Conservation (phyloP, 2,113 vertebrate genomes). For the Dipodomys stephensi region DNA sequence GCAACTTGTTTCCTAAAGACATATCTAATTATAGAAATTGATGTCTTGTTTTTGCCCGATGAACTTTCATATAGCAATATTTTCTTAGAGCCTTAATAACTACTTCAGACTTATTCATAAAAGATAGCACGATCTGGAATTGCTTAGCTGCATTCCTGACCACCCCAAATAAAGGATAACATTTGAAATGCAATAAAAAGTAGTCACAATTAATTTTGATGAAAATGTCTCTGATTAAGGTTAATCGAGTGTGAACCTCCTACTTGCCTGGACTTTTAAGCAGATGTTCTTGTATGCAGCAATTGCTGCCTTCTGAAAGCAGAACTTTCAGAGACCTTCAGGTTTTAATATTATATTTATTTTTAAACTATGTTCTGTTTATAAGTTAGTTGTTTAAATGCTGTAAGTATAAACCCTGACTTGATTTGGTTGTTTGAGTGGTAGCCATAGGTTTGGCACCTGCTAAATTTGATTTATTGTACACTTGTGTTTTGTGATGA, state of each 20-base stretch:
- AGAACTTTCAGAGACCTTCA: constrained; percentile 36
- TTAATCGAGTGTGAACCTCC: constrained; percentile 77
- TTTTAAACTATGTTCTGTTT: constrained; percentile 25
- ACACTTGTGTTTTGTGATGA: background rate
- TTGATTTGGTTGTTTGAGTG: constrained; percentile 11
- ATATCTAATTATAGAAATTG: constrained; percentile 68
- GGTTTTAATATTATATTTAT: constrained; percentile 60
- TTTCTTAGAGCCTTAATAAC: constrained; percentile 74
- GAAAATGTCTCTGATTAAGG: constrained; percentile 78
- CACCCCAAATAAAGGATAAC: constrained; percentile 78
- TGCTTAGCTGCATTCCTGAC: constrained; percentile 80
- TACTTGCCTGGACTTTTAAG: constrained; percentile 68
- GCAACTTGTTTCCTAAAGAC: constrained; percentile 45
- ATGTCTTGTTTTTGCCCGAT: constrained; percentile 71
- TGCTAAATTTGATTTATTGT: constrained; percentile 17
- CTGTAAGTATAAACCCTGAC: background rate
- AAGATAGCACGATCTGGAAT: constrained; percentile 78
- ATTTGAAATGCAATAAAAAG: constrained; percentile 80
- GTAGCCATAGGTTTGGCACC: background rate
- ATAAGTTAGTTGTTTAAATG: background rate
- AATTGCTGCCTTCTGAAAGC: constrained; percentile 64
- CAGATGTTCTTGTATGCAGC: constrained; percentile 65
- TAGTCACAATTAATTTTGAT: constrained; percentile 79
- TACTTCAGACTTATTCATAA: constrained; percentile 72
- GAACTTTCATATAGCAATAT: constrained; percentile 71